Evolutionary conservation across 2,113 vertebrate species (phyloP), one percentile per base, ranked within the genome.

Genomic region (Pseudopipra pipra): DNA sequence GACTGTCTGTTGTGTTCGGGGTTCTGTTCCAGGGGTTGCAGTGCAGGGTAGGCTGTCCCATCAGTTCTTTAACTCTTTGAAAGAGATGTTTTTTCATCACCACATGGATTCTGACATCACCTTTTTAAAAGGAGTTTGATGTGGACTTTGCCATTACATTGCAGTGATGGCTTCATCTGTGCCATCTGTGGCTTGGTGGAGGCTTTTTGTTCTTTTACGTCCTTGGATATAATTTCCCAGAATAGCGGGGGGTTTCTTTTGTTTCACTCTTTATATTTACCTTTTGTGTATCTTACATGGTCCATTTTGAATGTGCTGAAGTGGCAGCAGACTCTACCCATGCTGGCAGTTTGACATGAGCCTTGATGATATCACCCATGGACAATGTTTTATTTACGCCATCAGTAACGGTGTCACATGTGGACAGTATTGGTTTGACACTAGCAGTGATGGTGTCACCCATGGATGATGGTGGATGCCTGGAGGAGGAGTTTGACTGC

Each of bases 11-110:
- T 31, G 30, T 0, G 0, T 35, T 46, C 67, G 79, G 63, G 55
- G 31, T 22, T 62, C 35, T 33, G 8, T 68, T 63, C 41, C 33
- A 0, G 0, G 27, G 9, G 6, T 5, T 56, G n/a, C 31, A 25
- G 33, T 31, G 37, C 1, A 3, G 14, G n/a, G 17, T 37, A 56
- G 70, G 74, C 74, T 70, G 44, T 76, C 37, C 76, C 7, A 0
- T 67, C 0, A 5, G 14, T n/a, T 83, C 2, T 1, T 75, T 55
- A 27, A 27, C 18, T 87, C 25, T 31, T 41, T 1, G 0, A 17
- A 49, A 55, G 44, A 65, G 31, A 11, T 5, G 0, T 7, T 20
- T 91, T 72, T 54, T 17, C 23, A 27, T 90, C n/a, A 25, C 44
- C 13, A 24, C 3, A 18, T 0, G 4, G 63, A 14, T 23, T 35